Conservation (phyloP, 2,888 invertebrate species). For the Prosapia bicincta region DNA sequence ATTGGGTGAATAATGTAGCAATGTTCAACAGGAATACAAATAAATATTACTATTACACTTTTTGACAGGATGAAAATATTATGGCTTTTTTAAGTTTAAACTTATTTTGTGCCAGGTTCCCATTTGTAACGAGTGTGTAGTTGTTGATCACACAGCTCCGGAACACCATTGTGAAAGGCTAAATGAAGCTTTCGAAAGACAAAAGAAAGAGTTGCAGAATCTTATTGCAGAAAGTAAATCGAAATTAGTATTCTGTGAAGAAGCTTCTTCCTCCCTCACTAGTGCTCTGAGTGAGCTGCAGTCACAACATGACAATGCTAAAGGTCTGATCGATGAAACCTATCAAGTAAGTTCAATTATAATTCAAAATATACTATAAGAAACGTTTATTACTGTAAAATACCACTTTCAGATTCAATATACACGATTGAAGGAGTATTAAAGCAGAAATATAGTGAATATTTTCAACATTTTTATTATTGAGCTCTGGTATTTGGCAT, state of each 20-base stretch:
- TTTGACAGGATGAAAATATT: too few relatives aligned
- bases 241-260: conserved; percentile 72
- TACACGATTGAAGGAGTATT: too few relatives aligned
- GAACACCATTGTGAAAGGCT: conserved; percentile 83
- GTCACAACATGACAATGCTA: conserved; percentile 81
- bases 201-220: conserved; percentile 71
- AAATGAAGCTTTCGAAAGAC: conserved; percentile 71
- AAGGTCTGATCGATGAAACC: conserved; percentile 75
- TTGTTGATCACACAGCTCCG: conserved; percentile 71
- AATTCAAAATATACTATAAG: not conserved
- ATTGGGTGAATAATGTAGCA: too few relatives aligned
- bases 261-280: conserved; percentile 69
- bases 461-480: too few relatives aligned
- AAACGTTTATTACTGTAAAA: too few relatives aligned
- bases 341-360: conserved; percentile 43
- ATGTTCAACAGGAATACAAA: too few relatives aligned
- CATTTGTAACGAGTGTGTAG: conserved; percentile 83
- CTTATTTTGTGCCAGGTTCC: conserved; percentile 65
- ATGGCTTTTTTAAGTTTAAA: too few relatives aligned
- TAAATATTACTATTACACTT: too few relatives aligned
- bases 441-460: too few relatives aligned
- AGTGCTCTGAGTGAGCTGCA: conserved; percentile 82
- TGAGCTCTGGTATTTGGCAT: too few relatives aligned
- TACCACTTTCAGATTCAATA: too few relatives aligned
- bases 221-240: conserved; percentile 72